A percentile compares a stretch with the other conserved stretches of the same genome.
Conservation (phyloP, 1,140 invertebrate genomes). For the Diorhabda sublineata region DNA sequence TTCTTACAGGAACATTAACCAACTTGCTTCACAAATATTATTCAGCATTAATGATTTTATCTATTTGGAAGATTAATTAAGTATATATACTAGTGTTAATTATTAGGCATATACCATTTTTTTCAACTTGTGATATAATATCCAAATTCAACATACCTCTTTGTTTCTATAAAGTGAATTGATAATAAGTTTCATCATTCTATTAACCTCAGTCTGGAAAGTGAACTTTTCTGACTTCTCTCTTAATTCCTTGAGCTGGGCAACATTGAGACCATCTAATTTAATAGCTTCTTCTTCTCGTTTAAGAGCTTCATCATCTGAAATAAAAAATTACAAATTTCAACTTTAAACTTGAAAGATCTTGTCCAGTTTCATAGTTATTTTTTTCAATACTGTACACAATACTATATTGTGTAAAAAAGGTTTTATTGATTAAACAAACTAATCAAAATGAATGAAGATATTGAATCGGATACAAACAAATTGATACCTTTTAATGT, state of each 20-base stretch:
- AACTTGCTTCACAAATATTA: too few relatives aligned
- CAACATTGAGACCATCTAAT: constrained; percentile 90
- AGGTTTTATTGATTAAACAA: constrained; percentile 42
- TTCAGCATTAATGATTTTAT: too few relatives aligned
- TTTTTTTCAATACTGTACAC: neutral
- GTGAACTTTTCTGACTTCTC: constrained; percentile 90
- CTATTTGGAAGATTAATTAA: too few relatives aligned
- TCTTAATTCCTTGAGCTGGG: constrained; percentile 87
- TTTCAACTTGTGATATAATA: too few relatives aligned
- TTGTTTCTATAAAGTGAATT: constrained; percentile 98
- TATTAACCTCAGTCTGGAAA: constrained; percentile 96
- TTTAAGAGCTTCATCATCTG: constrained; percentile 73
- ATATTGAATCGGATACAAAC: neutral
- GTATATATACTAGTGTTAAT: too few relatives aligned
- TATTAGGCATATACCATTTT: too few relatives aligned
- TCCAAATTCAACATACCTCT: constrained; percentile 59
- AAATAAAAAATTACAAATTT: constrained; percentile 19
- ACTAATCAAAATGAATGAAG: neutral
- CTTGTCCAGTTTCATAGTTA: too few relatives aligned
- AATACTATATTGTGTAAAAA: neutral
- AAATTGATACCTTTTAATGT: constrained; percentile 42
- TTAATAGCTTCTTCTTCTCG: constrained; percentile 97
- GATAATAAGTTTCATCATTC: constrained; percentile 99
- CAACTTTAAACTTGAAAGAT: too few relatives aligned
- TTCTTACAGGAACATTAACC: too few relatives aligned